These are phyloP conservation scores for Diceros bicornis DNA, from an alignment of 2,797 vertebrate species.

Conservation along the genomic window DNA sequence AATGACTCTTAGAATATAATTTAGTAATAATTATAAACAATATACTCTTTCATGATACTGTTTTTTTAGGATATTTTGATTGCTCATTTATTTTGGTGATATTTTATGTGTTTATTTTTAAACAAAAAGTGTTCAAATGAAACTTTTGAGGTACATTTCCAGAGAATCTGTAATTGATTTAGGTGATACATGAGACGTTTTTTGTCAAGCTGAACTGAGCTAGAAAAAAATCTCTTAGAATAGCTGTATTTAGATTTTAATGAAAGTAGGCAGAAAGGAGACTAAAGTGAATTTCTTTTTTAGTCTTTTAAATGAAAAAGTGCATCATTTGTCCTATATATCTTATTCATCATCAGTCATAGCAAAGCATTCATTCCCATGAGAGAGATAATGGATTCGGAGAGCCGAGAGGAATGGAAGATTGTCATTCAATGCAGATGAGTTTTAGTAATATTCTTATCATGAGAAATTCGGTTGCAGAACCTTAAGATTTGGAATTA, in stretches of 20 bases:
- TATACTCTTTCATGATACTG: not conserved
- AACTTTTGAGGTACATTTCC: constrained; percentile 61
- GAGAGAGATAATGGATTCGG: constrained; percentile 80
- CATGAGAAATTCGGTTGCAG: constrained; percentile 83
- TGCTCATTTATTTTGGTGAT: constrained; percentile 48
- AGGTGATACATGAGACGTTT: constrained; percentile 76
- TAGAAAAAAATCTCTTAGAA: constrained; percentile 73
- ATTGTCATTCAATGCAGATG: constrained; percentile 86
- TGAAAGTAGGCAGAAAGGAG: constrained; percentile 77
- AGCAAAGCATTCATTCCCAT: constrained; percentile 84
- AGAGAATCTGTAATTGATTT: constrained; percentile 72
- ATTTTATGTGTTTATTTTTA: constrained; percentile 61
- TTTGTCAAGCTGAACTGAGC: constrained; percentile 77
- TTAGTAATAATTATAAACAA: constrained; percentile 26
- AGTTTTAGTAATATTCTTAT: constrained; percentile 86
- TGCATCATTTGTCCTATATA: constrained; percentile 80
- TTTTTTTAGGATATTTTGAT: not conserved
- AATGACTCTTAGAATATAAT: constrained; percentile 21
- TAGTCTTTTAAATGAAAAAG: constrained; percentile 84
- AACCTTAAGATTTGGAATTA: constrained; percentile 85
- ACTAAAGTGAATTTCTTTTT: constrained; percentile 80
- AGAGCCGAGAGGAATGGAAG: constrained; percentile 82
- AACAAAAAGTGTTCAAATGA: constrained; percentile 42
- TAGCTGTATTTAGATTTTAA: constrained; percentile 82
- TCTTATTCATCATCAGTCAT: constrained; percentile 83